Evolutionary conservation across 2,888 invertebrate species (phyloP).

Genomic region (Thyatira batis): DNA sequence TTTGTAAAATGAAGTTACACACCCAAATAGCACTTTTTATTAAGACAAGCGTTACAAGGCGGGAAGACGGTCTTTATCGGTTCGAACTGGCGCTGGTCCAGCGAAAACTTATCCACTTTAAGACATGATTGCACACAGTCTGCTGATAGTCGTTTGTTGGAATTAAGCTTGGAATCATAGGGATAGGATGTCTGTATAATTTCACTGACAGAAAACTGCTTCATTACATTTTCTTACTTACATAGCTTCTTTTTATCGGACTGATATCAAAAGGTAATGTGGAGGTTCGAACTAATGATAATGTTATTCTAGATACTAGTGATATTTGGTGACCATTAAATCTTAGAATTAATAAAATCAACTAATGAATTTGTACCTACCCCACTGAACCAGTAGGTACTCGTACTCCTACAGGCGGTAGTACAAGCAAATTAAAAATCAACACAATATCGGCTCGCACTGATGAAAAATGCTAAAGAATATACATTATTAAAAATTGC

Average conservation of each 20-base stretch:
- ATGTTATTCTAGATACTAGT: too few relatives aligned
- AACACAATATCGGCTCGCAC: neutral
- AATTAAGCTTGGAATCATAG: slow-evolving; percentile 3
- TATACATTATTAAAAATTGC: neutral
- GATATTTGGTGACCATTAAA: too few relatives aligned
- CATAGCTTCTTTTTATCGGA: too few relatives aligned
- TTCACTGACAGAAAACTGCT: neutral
- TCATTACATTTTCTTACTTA: neutral
- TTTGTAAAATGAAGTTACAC: neutral
- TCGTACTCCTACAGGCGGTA: too few relatives aligned
- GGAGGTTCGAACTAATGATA: too few relatives aligned
- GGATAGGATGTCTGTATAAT: neutral
- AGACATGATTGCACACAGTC: slow-evolving; percentile 53
- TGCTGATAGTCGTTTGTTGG: slow-evolving; percentile 24
- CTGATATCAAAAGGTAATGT: too few relatives aligned
- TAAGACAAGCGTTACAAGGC: slow-evolving; percentile 37
- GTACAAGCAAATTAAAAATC: neutral
- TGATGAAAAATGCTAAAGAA: neutral
- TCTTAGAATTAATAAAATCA: too few relatives aligned
- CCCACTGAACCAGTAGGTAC: too few relatives aligned
- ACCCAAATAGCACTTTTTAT: slow-evolving; percentile 30
- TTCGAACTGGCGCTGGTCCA: slow-evolving; percentile 53
- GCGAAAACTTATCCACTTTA: slow-evolving; percentile 57
- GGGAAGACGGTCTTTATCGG: slow-evolving; percentile 42
- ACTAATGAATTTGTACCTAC: too few relatives aligned